Evolutionary conservation across 2,888 invertebrate species (phyloP).

Genomic region (Zele albiditarsus): DNA sequence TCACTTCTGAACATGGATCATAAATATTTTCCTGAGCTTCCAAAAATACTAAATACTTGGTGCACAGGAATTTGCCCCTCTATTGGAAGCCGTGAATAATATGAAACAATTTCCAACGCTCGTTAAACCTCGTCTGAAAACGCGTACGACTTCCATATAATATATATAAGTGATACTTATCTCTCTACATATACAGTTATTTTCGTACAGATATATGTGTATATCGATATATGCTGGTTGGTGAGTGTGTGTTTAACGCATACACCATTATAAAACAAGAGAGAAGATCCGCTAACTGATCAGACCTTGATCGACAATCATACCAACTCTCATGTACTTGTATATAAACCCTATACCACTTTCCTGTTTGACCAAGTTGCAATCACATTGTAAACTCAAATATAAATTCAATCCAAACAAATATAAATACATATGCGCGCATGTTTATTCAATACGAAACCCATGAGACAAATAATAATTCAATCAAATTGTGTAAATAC

Average conservation of each 20-base stretch:
- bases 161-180: not conserved
- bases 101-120: conserved; percentile 13
- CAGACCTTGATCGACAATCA: conserved; percentile 67
- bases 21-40: not conserved
- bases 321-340: conserved; percentile 43
- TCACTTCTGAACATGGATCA: not conserved
- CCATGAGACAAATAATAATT: not conserved
- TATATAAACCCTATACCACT: conserved; percentile 43
- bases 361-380: conserved; percentile 49
- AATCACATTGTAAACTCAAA: conserved; percentile 9
- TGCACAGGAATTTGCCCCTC: not conserved
- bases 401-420: not conserved
- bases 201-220: not conserved
- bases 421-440: not conserved
- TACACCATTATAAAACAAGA: conserved; percentile 13
- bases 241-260: not conserved
- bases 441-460: not conserved
- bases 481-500: not conserved
- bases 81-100: not conserved
- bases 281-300: conserved; percentile 60
- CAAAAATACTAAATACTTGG: not conserved
- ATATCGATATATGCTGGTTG: conserved; percentile 22
- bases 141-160: not conserved
- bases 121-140: not conserved
- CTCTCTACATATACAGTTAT: conserved; percentile 3